Evolutionary conservation across 2,888 invertebrate species (phyloP).

Genomic region (Chrysopilus asiliformis): DNA sequence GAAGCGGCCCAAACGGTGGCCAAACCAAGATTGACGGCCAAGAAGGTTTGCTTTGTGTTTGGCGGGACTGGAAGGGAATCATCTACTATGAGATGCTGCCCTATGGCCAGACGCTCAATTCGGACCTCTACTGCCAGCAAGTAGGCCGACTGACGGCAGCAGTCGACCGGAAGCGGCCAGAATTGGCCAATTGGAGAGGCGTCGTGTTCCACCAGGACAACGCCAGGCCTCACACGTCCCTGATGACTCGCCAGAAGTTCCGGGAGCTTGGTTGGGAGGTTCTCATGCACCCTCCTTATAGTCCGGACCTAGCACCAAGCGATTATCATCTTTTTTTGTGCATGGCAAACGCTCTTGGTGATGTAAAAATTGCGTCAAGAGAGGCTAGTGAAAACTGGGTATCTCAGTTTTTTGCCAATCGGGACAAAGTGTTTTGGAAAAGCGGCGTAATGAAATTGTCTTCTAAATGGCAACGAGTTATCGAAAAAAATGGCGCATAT

Average conservation of each 20-base stretch:
- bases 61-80: background rate
- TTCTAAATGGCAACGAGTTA: too few relatives aligned
- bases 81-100: background rate
- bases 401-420: too few relatives aligned
- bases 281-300: background rate
- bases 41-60: background rate
- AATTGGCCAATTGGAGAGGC: constrained; percentile 1
- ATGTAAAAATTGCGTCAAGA: background rate
- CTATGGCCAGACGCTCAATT: background rate
- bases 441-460: too few relatives aligned
- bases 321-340: background rate
- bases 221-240: background rate
- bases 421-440: too few relatives aligned
- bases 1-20: background rate
- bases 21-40: constrained; percentile 1
- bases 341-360: background rate
- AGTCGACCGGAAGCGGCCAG: constrained; percentile 1
- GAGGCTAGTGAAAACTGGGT: background rate
- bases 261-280: background rate
- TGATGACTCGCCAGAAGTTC: background rate
- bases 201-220: background rate
- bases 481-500: too few relatives aligned
- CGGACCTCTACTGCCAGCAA: background rate
- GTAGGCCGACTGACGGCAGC: background rate
- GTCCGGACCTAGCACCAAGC: background rate